Percentiles rank a stretch among this genome's conserved stretches.
Evolutionary conservation across 2,113 vertebrate genomes (phyloP).

Genomic region (Leptocoma aspasia): DNA sequence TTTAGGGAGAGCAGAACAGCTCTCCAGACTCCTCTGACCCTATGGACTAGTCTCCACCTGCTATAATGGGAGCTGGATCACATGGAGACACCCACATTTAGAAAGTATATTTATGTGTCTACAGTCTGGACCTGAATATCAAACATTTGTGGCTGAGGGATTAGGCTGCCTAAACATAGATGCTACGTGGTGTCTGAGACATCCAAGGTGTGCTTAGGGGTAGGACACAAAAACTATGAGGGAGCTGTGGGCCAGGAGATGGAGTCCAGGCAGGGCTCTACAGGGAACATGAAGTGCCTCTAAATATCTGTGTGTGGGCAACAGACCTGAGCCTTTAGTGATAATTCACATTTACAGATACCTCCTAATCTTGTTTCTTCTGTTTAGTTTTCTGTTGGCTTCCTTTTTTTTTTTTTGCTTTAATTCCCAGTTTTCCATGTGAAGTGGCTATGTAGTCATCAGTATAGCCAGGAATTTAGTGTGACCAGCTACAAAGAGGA

Average conservation of each 20-base stretch:
- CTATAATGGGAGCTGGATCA: background rate
- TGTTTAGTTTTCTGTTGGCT: background rate
- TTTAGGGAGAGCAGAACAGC: background rate
- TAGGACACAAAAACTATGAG: background rate
- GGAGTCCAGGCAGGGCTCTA: background rate
- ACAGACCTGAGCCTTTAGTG: background rate
- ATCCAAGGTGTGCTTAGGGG: background rate
- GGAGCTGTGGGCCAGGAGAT: background rate
- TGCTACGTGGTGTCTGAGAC: constrained; percentile 19
- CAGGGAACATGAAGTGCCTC: background rate
- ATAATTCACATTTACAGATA: background rate
- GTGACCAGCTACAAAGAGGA: background rate
- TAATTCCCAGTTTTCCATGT: background rate
- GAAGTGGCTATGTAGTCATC: background rate
- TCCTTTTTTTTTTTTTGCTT: background rate
- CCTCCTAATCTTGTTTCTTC: background rate
- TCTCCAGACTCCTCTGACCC: background rate
- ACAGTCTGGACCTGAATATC: constrained; percentile 32
- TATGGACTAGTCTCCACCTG: background rate
- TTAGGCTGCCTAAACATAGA: constrained; percentile 33
- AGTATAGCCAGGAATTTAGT: background rate
- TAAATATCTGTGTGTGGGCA: background rate
- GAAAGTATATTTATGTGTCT: constrained; percentile 47
- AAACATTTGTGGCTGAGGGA: background rate
- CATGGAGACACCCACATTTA: background rate